Evolutionary conservation across 1,140 invertebrate species (phyloP), one percentile per base, ranked within the genome.

Genomic region (Lordiphosa stackelbergi): DNA sequence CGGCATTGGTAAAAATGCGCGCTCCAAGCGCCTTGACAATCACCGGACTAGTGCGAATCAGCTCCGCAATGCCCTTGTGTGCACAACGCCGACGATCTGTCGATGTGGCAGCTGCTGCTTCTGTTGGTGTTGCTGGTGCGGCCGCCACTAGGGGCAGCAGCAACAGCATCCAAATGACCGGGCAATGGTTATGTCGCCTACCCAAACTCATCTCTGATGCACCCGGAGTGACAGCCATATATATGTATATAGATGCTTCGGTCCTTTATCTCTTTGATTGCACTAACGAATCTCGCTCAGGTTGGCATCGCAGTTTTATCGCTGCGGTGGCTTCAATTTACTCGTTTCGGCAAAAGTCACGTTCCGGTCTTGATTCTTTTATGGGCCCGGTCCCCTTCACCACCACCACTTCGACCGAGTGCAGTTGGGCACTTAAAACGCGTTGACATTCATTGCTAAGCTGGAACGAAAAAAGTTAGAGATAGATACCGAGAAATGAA

Each of bases 31-130:
- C 85, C 47, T 87, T 87, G 34, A 87, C 66, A 72, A 87, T 87
- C 11, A 87, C 77, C 40, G 85, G 85, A 66, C 85, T 87, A 43
- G 62, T 86, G 68, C 74, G 86, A 69, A 87, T 87, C 56, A 87
- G 58, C 38, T 87, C 79, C 5, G 65, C 69, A 37, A 87, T 72
- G 45, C 79, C 83, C 65, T 87, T 85, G 56, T 87, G 84, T 64
- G 69, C 66, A 56, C 85, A 87, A 10, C 57, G 56, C 19, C 45
- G 54, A 16, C 60, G 69, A 66, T 70, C 73, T 45, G 49, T 46
- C 37, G 68, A 47, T 5, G 74, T 11, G 7, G 41, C 36, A 11
- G 60, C 9, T 5, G 69, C 35, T 19, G 60, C 7, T 13, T 60
- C 53, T 5, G 37, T 37, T 34, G 43, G 12, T 35, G 56, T 55